phyloP scores from a whole-genome alignment of 2,888 invertebrate genomes.

The Meteorus colon region DNA sequence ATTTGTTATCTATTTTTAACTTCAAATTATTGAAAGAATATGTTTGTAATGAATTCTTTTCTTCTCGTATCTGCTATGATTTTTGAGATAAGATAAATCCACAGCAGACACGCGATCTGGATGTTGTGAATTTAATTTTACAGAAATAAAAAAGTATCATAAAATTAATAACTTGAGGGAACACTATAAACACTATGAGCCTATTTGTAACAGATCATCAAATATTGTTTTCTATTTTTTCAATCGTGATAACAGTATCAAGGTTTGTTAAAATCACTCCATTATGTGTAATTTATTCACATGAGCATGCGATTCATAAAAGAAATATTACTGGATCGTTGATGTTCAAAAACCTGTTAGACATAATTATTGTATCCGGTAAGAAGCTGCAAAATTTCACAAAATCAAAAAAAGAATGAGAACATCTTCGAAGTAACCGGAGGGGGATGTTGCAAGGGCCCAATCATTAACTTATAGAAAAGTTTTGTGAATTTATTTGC shows the following conservation, averaged over 20 bases:
- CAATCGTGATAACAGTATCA: no score
- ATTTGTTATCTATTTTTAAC: neutral
- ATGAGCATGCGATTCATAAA: neutral
- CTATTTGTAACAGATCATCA: no score
- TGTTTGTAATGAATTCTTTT: neutral
- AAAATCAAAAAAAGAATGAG: neutral
- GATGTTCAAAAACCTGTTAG: constrained; percentile 1
- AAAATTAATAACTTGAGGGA: neutral
- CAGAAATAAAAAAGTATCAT: neutral
- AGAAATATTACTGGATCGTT: neutral
- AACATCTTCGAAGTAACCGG: no score
- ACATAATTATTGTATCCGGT: constrained; percentile 3
- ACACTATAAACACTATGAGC: no score
- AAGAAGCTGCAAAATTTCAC: neutral
- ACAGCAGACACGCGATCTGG: neutral
- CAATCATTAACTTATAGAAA: neutral
- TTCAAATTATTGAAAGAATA: neutral
- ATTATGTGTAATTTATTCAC: neutral
- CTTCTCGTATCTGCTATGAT: neutral
- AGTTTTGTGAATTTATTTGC: neutral
- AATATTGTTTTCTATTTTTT: no score
- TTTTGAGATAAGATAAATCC: neutral
- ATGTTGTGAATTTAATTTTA: neutral
- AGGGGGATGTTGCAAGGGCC: neutral
- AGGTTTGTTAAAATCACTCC: no score